These are phyloP conservation scores for Spinus olivaceus DNA, from an alignment of 2,797 vertebrate species.

Conservation along the genomic window DNA sequence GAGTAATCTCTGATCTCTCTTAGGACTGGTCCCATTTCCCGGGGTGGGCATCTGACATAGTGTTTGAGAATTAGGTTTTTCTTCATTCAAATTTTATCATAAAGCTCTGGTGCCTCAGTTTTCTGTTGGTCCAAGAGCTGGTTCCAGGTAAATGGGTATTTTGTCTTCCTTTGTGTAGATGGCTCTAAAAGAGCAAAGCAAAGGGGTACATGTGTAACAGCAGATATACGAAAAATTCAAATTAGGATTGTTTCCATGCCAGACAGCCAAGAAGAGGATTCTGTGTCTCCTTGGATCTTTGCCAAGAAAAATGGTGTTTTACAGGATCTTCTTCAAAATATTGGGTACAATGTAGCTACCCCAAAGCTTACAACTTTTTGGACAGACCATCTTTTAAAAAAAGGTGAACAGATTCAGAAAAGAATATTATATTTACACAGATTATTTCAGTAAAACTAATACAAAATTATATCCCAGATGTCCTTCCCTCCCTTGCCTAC, in stretches of 20 bases:
- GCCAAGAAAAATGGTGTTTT: neutral
- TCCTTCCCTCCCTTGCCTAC: neutral
- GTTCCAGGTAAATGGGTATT: neutral
- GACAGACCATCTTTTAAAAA: neutral
- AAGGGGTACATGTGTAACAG: rapidly evolving
- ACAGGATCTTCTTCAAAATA: neutral
- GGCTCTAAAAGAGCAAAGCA: neutral
- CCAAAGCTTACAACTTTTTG: neutral
- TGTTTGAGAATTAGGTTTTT: neutral
- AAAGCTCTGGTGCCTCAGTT: neutral
- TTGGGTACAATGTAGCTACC: neutral
- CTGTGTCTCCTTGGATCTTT: neutral
- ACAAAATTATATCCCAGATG: neutral
- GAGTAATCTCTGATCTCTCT: neutral
- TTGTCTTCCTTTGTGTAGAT: neutral
- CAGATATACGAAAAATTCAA: neutral
- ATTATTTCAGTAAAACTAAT: neutral
- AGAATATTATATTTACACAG: neutral
- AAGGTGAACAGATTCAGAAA: neutral
- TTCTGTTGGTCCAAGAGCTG: neutral
- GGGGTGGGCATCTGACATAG: neutral
- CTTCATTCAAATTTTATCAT: neutral
- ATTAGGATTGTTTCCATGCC: neutral
- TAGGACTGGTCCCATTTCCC: neutral
- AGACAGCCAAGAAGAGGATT: neutral